Conservation (phyloP, 2,888 invertebrate species). For the Diadromus collaris region DNA sequence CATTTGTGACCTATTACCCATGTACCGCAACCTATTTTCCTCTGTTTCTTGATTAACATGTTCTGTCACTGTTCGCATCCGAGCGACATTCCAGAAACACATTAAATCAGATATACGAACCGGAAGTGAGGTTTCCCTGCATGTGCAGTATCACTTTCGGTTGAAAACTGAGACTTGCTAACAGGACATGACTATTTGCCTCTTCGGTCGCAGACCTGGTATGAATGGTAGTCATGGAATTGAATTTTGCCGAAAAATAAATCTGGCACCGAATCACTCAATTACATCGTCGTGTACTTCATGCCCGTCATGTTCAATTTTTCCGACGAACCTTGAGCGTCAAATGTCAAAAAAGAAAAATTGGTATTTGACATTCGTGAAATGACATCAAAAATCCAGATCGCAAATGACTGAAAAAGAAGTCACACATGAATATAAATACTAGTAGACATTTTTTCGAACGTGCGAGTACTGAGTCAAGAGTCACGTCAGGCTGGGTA, state of each 20-base stretch:
- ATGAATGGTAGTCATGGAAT: neutral
- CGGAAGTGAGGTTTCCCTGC: neutral
- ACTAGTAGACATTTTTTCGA: conserved; percentile 16
- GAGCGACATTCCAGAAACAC: neutral
- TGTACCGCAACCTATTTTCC: neutral
- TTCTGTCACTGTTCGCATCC: neutral
- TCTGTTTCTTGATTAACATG: neutral
- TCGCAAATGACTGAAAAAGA: neutral
- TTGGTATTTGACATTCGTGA: neutral
- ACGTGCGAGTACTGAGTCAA: neutral
- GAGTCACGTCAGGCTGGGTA: conserved; percentile 25
- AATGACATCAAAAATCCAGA: neutral
- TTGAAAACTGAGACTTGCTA: too few species aligned
- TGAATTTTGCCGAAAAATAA: neutral
- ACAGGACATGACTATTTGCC: too few species aligned
- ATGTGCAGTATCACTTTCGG: too few species aligned
- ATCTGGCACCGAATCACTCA: neutral
- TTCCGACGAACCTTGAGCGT: neutral
- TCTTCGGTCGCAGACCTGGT: neutral
- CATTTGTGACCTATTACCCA: neutral
- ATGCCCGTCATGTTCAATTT: neutral
- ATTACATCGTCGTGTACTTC: neutral
- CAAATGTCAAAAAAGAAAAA: neutral
- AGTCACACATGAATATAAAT: neutral
- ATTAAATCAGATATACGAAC: neutral